Evolutionary conservation across 2,888 invertebrate species (phyloP), one percentile per base, ranked within the genome.

Genomic region (Archips crataeganus): DNA sequence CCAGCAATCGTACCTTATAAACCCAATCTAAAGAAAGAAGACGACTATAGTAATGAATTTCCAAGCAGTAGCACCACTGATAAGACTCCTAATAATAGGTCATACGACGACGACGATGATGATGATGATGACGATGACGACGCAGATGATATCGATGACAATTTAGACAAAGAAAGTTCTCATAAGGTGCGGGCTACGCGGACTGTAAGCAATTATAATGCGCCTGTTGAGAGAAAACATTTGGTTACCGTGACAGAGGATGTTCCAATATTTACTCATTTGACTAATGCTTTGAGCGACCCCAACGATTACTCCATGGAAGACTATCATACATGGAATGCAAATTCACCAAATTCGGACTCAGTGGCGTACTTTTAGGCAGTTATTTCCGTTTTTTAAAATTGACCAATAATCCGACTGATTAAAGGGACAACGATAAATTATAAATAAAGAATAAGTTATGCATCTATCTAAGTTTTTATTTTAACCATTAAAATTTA

Each of bases 51-150:
- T 51, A 66, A 64, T 39, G 47, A 42, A 11, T 59, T 88, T 89
- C 70, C 87, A 89, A 75, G 88, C 49, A 84, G 87, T 36, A 75
- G 88, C 49, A 84, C 87, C 23, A 62, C 75, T 2, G 79, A 80
- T 32, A 84, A 82, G 23, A 80, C 80, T 4, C 83, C 78, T 71
- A 59, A 64, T 13, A 77, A 3, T 74, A 54, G 3, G 80, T 79
- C 9, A 4, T 47, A 63, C 9, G 63, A 63, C 42, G 63, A 63
- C 9, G 63, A 63, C 34, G 10, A 15, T 45, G 45, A 63, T 3
- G 63, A 63, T 2, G 63, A 32, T 8, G 54, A 54, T n/a, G 54
- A 54, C 23, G 57, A 57, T 32, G 57, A 57, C 11, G 57, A 57
- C 11, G 32, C 1, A 15, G 51, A 54, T 3, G 51, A 57, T 32